Base-by-base conservation (phyloP, 2,113 vertebrate genomes). In the Turnix velox region DNA sequence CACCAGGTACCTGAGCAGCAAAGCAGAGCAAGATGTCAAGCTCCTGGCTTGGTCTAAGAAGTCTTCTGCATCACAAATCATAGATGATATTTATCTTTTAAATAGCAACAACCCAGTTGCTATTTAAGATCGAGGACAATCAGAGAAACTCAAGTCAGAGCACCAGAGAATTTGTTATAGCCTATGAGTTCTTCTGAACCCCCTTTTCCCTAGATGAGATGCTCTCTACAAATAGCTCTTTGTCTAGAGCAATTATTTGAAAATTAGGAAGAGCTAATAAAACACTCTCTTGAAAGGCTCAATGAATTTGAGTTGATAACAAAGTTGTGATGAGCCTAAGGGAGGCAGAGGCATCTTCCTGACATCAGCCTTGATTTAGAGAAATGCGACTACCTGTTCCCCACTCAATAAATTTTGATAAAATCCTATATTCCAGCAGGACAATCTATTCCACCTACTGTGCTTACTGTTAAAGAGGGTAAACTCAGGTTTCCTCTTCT, bases 211-310 rank as follows among this genome's bases (percentile, higher is more conserved):
- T 81, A 59, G 69, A 85, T 88, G 86, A 76, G 85, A 96, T 73
- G 84, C 84, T 95, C 87, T 93, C 92, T 76, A 48, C 92, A 96
- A 97, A 91, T 62, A 95, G 72, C 76, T 95, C 85, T 88, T 39
- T 65, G 67, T 87, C 90, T 91, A 42, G 51, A 94, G 88, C 94
- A 96, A 98, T 97, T 98, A 97, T 93, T 96, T 96, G 90, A 95
- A 97, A 96, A 97, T 97, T 97, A 97, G 78, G 94, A 91, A 90
- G 88, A 71, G 84, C 95, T 97, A 97, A 97, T 95, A 97, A 94
- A 96, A 96, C 76, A 92, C 88, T 67, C 91, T 94, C 92, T 93
- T 90, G 80, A 90, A 96, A 96, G 93, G 93, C 80, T 94, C 92
- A 95, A 92, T 96, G 95, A 94, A 96, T 97, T 80, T 96, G 91